phyloP scores from a whole-genome alignment of 2,888 invertebrate genomes.

The Xestia ashworthii region DNA sequence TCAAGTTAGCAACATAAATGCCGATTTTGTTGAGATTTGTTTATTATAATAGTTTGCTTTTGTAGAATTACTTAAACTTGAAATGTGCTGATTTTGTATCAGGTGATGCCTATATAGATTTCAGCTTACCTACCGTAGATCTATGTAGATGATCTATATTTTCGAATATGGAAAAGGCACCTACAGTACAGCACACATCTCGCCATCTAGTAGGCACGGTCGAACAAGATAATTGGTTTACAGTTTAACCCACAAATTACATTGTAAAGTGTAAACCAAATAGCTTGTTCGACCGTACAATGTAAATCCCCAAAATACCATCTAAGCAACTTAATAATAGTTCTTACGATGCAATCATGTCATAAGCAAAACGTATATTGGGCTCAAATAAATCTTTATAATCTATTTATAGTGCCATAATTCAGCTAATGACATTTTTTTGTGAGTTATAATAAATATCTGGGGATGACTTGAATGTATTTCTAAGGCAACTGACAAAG shows the following conservation, averaged over 20 bases:
- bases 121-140: neutral
- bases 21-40: conserved; percentile 6
- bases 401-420: conserved; percentile 58
- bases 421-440: conserved; percentile 65
- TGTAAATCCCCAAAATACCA: neutral
- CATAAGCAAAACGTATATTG: neutral
- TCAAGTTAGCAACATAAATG: conserved; percentile 6
- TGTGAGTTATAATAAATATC: conserved; percentile 59
- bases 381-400: conserved; percentile 7
- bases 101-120: neutral
- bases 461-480: conserved; percentile 61
- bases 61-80: conserved; percentile 10
- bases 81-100: conserved; percentile 4
- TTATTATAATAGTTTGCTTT: neutral
- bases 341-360: neutral
- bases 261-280: too few species aligned
- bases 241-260: too few species aligned
- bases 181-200: neutral
- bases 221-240: too few species aligned
- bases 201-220: too few species aligned
- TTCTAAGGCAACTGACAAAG: conserved; percentile 61
- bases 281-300: too few species aligned
- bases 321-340: neutral
- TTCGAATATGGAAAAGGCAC: neutral
- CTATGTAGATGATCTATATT: neutral